Conservation (phyloP, 2,888 invertebrate species). For the Drosophila dives region DNA sequence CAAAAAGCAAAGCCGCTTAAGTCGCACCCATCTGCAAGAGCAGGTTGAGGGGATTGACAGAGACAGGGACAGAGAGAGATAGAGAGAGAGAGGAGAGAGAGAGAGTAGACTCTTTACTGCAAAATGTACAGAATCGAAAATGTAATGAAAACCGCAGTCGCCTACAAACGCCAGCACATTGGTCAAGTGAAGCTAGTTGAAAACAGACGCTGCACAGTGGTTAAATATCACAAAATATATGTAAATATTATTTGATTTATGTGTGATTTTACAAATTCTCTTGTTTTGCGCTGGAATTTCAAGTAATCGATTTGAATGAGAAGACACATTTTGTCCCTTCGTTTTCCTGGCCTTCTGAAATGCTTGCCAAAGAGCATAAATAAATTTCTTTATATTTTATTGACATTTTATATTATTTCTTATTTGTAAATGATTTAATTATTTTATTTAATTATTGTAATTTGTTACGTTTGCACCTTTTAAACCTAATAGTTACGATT, state of each 20-base stretch:
- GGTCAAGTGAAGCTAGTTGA: constrained; percentile 52
- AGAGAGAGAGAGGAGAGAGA: too few relatives aligned
- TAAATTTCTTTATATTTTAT: neutral
- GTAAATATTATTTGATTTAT: neutral
- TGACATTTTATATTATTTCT: neutral
- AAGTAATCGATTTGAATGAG: neutral
- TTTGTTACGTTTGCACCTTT: too few relatives aligned
- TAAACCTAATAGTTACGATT: too few relatives aligned
- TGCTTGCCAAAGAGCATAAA: neutral
- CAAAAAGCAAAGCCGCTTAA: constrained; percentile 75
- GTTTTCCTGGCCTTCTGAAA: too few relatives aligned
- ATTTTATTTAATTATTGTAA: neutral
- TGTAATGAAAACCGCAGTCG: constrained; percentile 76
- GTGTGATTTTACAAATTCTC: neutral
- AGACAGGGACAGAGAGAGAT: neutral
- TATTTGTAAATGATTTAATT: neutral
- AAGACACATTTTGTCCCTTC: neutral
- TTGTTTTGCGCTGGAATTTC: neutral
- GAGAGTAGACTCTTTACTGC: constrained; percentile 31
- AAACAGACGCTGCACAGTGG: constrained; percentile 59
- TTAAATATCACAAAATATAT: neutral
- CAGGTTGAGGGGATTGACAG: constrained; percentile 1
- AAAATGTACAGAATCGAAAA: constrained; percentile 77
- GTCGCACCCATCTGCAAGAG: constrained; percentile 58
- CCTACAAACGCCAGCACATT: constrained; percentile 52